Conservation (phyloP, 2,113 vertebrate species). For the Oceanodroma tethys region DNA sequence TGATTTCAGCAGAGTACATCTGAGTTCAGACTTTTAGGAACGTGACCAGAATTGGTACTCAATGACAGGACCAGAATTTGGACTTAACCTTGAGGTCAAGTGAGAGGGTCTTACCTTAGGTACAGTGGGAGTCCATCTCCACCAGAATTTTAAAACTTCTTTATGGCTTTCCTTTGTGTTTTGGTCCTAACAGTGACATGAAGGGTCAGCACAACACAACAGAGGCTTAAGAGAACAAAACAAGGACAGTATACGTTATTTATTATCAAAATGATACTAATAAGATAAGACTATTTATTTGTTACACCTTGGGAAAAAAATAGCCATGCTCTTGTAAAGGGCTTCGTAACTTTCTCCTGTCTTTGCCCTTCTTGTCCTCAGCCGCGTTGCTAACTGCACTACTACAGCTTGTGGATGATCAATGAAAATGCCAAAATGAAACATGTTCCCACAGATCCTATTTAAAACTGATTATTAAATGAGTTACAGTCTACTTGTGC, state of each 20-base stretch:
- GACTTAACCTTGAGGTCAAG: background rate
- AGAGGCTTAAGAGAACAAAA: background rate
- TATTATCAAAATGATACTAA: background rate
- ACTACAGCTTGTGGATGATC: background rate
- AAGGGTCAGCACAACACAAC: background rate
- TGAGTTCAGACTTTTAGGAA: background rate
- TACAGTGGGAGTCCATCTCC: accelerated
- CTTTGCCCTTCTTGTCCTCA: background rate
- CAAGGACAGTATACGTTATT: background rate
- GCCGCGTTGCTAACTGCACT: accelerated
- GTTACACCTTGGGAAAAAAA: background rate
- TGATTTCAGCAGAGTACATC: background rate
- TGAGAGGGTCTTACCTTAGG: background rate
- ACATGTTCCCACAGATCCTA: background rate
- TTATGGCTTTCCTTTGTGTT: background rate
- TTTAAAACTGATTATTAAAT: background rate
- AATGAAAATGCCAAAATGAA: background rate
- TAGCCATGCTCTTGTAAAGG: background rate
- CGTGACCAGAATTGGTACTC: background rate
- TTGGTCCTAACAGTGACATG: background rate
- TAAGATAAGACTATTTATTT: background rate
- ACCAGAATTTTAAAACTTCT: background rate
- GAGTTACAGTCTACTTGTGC: background rate
- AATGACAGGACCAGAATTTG: background rate
- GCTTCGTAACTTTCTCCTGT: background rate